Percentiles rank a stretch among this genome's conserved stretches.
Conservation (phyloP, 2,797 vertebrate genomes). For the Enteromius argenteus region DNA sequence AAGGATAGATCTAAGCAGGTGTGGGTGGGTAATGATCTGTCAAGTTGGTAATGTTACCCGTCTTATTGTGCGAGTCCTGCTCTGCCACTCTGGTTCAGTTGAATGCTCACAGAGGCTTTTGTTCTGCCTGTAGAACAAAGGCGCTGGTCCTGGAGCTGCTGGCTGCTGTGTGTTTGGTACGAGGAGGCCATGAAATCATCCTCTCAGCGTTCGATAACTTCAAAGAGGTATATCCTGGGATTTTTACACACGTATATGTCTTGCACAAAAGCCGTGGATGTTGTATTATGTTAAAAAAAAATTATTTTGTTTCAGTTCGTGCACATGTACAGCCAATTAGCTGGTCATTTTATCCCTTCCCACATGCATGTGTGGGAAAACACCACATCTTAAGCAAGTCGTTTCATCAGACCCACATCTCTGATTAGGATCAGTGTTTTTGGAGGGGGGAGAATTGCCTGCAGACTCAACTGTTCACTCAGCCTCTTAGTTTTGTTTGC, state of each 20-base stretch:
- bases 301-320: slow-evolving; percentile 8
- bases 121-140: slow-evolving; percentile 85
- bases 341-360: neutral
- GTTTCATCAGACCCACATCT: slow-evolving; percentile 69
- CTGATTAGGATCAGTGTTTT: slow-evolving; percentile 73
- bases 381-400: slow-evolving; percentile 59
- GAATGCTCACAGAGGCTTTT: slow-evolving; percentile 54
- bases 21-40: slow-evolving; percentile 57
- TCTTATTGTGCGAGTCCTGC: slow-evolving; percentile 50
- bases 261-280: slow-evolving; percentile 23
- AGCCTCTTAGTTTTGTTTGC: slow-evolving; percentile 62
- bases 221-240: slow-evolving; percentile 87
- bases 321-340: slow-evolving; percentile 5
- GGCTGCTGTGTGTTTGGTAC: slow-evolving; percentile 94
- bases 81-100: slow-evolving; percentile 19
- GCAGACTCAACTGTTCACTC: slow-evolving; percentile 64
- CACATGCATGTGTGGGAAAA: slow-evolving; percentile 39
- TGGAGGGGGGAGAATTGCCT: slow-evolving; percentile 62
- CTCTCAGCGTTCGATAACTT: slow-evolving; percentile 98
- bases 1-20: slow-evolving; percentile 49
- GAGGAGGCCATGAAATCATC: slow-evolving; percentile 97
- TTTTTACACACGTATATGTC: neutral
- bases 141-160: slow-evolving; percentile 94
- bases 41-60: slow-evolving; percentile 56
- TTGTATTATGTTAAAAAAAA: neutral